Evolutionary conservation across 53 echinoderm and acorn worm species (phyloP), one percentile per base, ranked within the genome.

Genomic region (Paracentrotus lividus): DNA sequence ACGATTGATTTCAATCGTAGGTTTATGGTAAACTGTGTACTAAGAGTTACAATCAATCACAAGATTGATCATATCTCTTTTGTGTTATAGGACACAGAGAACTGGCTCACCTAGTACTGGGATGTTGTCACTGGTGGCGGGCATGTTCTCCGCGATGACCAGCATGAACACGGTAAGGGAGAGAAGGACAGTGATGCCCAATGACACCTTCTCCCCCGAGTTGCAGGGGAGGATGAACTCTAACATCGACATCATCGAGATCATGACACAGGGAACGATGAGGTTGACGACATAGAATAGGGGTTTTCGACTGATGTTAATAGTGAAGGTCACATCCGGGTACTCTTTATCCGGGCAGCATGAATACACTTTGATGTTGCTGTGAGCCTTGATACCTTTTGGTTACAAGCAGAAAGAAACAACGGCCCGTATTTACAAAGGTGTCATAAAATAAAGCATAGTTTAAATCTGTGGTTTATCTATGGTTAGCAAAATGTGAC

Each of bases 61-160:
- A n/a, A n/a, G n/a, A n/a, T n/a, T n/a, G n/a, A n/a, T n/a, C n/a
- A n/a, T n/a, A n/a, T n/a, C n/a, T n/a, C n/a, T n/a, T n/a, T n/a
- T n/a, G n/a, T n/a, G n/a, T n/a, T n/a, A n/a, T n/a, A n/a, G n/a
- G n/a, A n/a, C n/a, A 51, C 7, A 51, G 57, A 7, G 16, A 10
- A 57, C 3, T 20, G 21, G 77, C 97, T 55, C 94, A 99, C 99
- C 97, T 51, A 99, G 91, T 31, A 99, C 95, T 12, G 99, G 97
- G 10, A 99, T 99, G 59, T 93, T 92, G n/a, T 97, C 96, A 58
- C 97, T 96, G 1, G 96, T 97, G 24, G 97, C 97, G 42, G 99
- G 99, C 99, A 99, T 99, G 90, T 97, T 99, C 67, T 99, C 99
- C 8, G 99, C 96, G 49, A 99, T 97, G 3, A 99, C 99, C 68